Percentiles rank a stretch among this genome's conserved stretches.
Evolutionary conservation across 1,140 invertebrate species (phyloP).

Genomic region (Manduca sexta): DNA sequence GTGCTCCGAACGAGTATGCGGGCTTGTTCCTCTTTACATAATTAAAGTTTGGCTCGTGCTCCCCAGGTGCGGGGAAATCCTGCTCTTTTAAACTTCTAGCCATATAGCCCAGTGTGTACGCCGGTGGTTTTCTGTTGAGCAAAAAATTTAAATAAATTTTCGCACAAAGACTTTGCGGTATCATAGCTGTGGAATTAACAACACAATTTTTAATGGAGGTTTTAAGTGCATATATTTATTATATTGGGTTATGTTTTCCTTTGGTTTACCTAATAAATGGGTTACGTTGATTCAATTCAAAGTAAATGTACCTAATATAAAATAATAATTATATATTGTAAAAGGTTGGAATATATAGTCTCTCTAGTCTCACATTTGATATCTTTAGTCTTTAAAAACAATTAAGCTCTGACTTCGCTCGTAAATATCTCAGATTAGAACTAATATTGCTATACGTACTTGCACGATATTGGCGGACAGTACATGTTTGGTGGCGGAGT

Average conservation of each 20-base stretch:
- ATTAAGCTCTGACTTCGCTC: too few relatives aligned
- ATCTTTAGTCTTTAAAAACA: too few relatives aligned
- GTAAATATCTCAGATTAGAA: too few relatives aligned
- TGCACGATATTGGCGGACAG: constrained; percentile 30
- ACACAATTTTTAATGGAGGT: too few relatives aligned
- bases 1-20: constrained; percentile 41
- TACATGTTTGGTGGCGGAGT: constrained; percentile 61
- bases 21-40: constrained; percentile 39
- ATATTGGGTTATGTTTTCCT: not conserved
- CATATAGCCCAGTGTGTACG: constrained; percentile 34
- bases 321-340: too few relatives aligned
- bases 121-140: constrained; percentile 30
- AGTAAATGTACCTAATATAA: too few relatives aligned
- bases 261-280: too few relatives aligned
- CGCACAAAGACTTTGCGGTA: not conserved
- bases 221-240: too few relatives aligned
- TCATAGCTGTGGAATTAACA: not conserved
- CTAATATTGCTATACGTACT: constrained; percentile 28
- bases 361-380: too few relatives aligned
- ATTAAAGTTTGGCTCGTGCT: constrained; percentile 48
- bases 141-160: not conserved
- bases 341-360: too few relatives aligned
- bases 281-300: too few relatives aligned
- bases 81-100: constrained; percentile 5
- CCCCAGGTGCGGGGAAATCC: constrained; percentile 34